Base-by-base conservation (phyloP, 1,140 invertebrate species). In the Drosophila miranda region DNA sequence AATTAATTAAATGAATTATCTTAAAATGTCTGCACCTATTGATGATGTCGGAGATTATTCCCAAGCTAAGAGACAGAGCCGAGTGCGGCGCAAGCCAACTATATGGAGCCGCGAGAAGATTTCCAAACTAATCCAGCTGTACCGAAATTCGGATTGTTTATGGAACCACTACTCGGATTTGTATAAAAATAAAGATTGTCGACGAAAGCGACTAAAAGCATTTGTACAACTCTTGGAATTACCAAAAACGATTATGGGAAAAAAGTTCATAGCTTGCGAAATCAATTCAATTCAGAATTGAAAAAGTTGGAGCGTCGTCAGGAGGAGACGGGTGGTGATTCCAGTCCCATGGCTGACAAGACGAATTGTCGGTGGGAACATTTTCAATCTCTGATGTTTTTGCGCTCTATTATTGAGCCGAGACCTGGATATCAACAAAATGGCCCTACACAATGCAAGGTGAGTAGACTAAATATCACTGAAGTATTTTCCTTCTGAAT, bases 261-360 rank as follows among this genome's bases (percentile, higher is more conserved):
- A 41, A 91, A 91, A 51, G 79, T 91, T 1, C 90, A 91, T 44
- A 91, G 90, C 28, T 59, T 91, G 7, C 77, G 90, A 0, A 91
- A 91, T 38, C 90, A 91, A 45, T 91, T 89, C 43, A 91, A 90
- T 44, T 76, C 89, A 1, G 90, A 91, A 51, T 50, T 89, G 9
- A 91, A 90, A 49, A 91, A 91, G 21, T 43, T 88, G 19, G 79
- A 90, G 14, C 62, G 75, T 6, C 79, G 89, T 6, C 50, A 80
- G 6, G 73, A 89, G 45, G 81, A 87, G 23, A 63, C 71, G 1
- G 82, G 70, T 2, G 67, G 72, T 2, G 67, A 46, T 7, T 34
- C 67, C 53, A 76, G 49, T 48, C 50, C 53, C 70, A 2, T 44
- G 1, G 43, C 52, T 3, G 50, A 69, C 1, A 75, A 75, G 44